Evolutionary conservation across 2,113 vertebrate genomes (phyloP).

Genomic region (Morone chrysops): DNA sequence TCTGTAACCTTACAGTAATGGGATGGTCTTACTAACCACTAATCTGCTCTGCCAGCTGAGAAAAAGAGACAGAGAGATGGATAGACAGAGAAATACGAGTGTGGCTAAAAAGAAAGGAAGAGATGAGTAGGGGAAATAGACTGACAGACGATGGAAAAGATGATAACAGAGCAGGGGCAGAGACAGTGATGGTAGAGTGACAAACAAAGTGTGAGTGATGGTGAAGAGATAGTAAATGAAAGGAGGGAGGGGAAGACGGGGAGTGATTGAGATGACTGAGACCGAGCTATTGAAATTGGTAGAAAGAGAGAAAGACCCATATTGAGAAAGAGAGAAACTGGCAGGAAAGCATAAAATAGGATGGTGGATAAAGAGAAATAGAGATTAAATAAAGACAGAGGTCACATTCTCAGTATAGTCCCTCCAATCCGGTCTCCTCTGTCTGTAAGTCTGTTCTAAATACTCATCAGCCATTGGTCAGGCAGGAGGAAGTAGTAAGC

Average conservation of each 20-base stretch:
- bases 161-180: slow-evolving; percentile 53
- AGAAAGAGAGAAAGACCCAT: slow-evolving; percentile 24
- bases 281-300: slow-evolving; percentile 36
- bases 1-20: slow-evolving; percentile 77
- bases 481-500: slow-evolving; percentile 47
- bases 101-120: slow-evolving; percentile 37
- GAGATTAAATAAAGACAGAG: slow-evolving; percentile 39
- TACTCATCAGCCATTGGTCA: slow-evolving; percentile 63
- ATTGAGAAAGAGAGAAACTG: slow-evolving; percentile 30
- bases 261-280: slow-evolving; percentile 41
- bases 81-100: slow-evolving; percentile 60
- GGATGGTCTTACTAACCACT: slow-evolving; percentile 74
- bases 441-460: slow-evolving; percentile 38
- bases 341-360: slow-evolving; percentile 1
- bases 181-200: slow-evolving; percentile 38
- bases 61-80: slow-evolving; percentile 55
- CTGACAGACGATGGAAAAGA: slow-evolving; percentile 34
- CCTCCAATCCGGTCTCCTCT: slow-evolving; percentile 27
- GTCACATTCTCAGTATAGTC: slow-evolving; percentile 54
- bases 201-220: slow-evolving; percentile 70
- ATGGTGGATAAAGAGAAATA: slow-evolving; percentile 42
- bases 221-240: slow-evolving; percentile 57
- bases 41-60: slow-evolving; percentile 75
- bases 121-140: slow-evolving; percentile 55
- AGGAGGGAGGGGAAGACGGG: background rate